Evolutionary conservation across 2,113 vertebrate species (phyloP).

Genomic region (Lophotis ruficrista): DNA sequence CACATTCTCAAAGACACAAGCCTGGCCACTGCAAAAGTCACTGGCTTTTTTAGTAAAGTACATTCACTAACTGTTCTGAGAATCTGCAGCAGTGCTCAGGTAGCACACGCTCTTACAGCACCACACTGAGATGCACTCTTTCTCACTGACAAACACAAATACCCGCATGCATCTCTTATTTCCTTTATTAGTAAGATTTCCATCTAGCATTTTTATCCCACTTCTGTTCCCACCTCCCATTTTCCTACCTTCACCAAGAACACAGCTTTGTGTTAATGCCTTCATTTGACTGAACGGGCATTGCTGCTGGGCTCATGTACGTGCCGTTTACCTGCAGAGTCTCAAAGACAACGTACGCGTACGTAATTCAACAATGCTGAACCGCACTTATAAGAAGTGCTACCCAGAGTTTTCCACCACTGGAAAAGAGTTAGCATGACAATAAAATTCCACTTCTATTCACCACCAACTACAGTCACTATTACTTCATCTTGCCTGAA

Average conservation of each 20-base stretch:
- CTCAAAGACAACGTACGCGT: background rate
- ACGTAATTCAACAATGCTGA: background rate
- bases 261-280: background rate
- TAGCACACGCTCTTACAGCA: background rate
- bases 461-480: background rate
- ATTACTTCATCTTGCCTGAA: background rate
- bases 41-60: background rate
- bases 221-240: background rate
- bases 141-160: background rate
- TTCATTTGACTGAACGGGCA: background rate
- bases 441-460: background rate
- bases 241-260: background rate
- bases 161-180: background rate
- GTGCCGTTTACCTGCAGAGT: background rate
- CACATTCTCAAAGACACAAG: background rate
- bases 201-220: background rate
- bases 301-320: background rate
- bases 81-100: background rate
- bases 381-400: background rate
- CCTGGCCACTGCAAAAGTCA: background rate
- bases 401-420: background rate
- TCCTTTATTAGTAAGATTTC: background rate
- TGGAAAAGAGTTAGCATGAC: background rate
- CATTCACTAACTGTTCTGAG: background rate
- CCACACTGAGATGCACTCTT: background rate